Percentiles rank a stretch among this genome's conserved stretches.
phyloP scores from a whole-genome alignment of 2,797 vertebrate species.

The Petrocephalus schoutedeni region DNA sequence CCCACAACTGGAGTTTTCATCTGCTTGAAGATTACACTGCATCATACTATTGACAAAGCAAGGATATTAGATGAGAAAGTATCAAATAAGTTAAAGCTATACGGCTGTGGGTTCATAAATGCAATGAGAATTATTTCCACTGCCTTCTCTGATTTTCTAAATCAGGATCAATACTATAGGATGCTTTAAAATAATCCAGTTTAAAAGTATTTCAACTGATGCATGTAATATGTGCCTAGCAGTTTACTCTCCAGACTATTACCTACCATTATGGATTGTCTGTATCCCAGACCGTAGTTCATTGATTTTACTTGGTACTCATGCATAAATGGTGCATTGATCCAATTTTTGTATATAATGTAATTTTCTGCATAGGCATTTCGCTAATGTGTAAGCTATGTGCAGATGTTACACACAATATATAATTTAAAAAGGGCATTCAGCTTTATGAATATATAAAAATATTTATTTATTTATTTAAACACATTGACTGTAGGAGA shows the following conservation, averaged over 20 bases:
- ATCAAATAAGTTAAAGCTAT: background rate
- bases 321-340: background rate
- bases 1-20: background rate
- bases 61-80: background rate
- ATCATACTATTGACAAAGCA: background rate
- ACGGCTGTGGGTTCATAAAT: background rate
- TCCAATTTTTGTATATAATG: background rate
- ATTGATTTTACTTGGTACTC: background rate
- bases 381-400: background rate
- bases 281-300: background rate
- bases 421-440: background rate
- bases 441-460: background rate
- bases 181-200: background rate
- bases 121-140: background rate
- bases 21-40: background rate
- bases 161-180: background rate
- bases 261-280: background rate
- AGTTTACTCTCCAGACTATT: background rate
- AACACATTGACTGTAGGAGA: background rate
- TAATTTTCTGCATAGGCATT: background rate
- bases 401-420: background rate
- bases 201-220: background rate
- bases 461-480: background rate
- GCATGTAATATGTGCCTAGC: background rate
- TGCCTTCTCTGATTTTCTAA: background rate